Percentiles rank a stretch among this genome's conserved stretches.
Conservation (phyloP, 2,797 vertebrate species). For the Tauraco hartlaubi region DNA sequence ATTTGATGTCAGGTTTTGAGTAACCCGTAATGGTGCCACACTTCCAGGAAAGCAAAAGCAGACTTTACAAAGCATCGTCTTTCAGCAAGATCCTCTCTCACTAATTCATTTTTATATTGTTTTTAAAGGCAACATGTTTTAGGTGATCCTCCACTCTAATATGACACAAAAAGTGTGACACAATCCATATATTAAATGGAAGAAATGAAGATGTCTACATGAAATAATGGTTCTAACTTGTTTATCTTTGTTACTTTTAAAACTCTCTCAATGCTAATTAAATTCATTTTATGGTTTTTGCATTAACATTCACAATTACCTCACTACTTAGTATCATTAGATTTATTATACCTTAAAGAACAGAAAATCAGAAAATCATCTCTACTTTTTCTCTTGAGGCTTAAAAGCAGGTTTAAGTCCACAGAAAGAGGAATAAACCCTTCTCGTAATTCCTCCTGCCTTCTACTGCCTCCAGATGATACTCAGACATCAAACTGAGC, state of each 20-base stretch:
- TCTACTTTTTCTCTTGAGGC: not conserved
- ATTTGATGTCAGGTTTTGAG: conserved; percentile 31
- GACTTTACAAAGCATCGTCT: not conserved
- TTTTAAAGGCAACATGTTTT: not conserved
- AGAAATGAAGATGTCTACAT: not conserved
- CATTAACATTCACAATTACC: not conserved
- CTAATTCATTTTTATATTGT: not conserved
- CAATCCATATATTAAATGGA: not conserved
- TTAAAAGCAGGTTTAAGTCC: not conserved
- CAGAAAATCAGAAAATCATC: not conserved
- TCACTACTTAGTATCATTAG: not conserved
- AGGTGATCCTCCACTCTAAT: not conserved
- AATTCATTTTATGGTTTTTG: not conserved
- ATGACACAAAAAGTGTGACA: not conserved
- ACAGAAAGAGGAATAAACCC: not conserved
- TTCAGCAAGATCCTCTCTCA: not conserved
- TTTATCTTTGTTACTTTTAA: not conserved
- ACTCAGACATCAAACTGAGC: not conserved
- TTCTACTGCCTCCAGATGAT: not conserved
- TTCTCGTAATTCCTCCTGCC: not conserved
- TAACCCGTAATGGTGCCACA: not conserved
- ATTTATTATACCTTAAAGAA: not conserved
- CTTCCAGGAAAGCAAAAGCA: not conserved
- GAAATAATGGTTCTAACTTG: not conserved
- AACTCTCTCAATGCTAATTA: not conserved